Conservation (phyloP, 2,113 vertebrate genomes). For the Mandrillus leucophaeus region DNA sequence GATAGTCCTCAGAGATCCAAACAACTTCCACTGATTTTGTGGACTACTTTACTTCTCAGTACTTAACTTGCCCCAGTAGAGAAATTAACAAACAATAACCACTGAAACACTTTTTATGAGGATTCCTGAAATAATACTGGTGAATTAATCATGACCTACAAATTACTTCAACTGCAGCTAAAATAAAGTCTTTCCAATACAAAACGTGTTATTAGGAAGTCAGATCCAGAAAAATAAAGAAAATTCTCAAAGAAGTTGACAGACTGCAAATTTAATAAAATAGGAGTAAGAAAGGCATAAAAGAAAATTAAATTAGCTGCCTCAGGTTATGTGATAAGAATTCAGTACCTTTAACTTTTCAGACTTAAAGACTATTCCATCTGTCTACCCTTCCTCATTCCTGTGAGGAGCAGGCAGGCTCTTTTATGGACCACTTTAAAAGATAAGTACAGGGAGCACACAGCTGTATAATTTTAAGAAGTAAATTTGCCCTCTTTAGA, state of each 20-base stretch:
- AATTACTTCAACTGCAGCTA: slow-evolving; percentile 45
- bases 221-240: slow-evolving; percentile 64
- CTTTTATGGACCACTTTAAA: slow-evolving; percentile 22
- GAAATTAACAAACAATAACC: slow-evolving; percentile 51
- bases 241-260: slow-evolving; percentile 55
- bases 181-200: slow-evolving; percentile 20
- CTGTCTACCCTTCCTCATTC: background rate
- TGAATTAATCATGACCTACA: slow-evolving; percentile 53
- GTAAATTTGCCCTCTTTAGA: slow-evolving; percentile 11
- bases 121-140: slow-evolving; percentile 40
- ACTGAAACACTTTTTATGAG: slow-evolving; percentile 35
- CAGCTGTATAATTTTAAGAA: background rate
- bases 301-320: slow-evolving; percentile 67
- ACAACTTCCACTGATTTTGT: background rate
- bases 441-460: slow-evolving; percentile 11
- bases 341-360: slow-evolving; percentile 57
- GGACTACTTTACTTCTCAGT: slow-evolving; percentile 22
- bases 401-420: background rate
- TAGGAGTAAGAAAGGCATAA: slow-evolving; percentile 54
- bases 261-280: slow-evolving; percentile 66
- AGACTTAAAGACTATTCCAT: slow-evolving; percentile 22
- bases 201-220: slow-evolving; percentile 55
- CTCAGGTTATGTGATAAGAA: slow-evolving; percentile 56
- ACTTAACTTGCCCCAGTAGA: slow-evolving; percentile 54
- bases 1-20: background rate